Evolutionary conservation across 2,888 invertebrate genomes (phyloP).

Genomic region (Microctonus aethiopoides): DNA sequence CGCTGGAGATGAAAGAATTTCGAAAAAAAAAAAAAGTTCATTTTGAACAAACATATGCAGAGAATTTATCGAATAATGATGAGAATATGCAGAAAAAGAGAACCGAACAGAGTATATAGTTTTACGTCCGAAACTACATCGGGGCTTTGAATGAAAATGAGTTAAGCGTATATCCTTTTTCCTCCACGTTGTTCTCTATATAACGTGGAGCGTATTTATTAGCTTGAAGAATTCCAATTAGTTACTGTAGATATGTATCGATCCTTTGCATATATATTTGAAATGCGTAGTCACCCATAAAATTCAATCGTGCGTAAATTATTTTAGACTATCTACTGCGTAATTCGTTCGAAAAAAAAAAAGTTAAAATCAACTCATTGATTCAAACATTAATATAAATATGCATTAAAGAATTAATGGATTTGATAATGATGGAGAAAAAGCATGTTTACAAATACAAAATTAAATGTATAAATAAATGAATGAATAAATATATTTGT

Average conservation of each 20-base stretch:
- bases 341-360: slow-evolving; percentile 7
- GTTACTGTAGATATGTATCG: slow-evolving; percentile 3
- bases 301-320: slow-evolving; percentile 4
- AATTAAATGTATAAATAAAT: background rate
- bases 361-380: slow-evolving; percentile 4
- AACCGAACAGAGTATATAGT: background rate
- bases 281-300: background rate
- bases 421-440: no score
- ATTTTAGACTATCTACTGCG: background rate
- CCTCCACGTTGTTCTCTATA: background rate
- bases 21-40: background rate
- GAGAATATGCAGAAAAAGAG: background rate
- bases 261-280: slow-evolving; percentile 7
- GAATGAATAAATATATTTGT: background rate
- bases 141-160: slow-evolving; percentile 19
- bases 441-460: background rate
- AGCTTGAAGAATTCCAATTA: slow-evolving; percentile 27
- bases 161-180: background rate
- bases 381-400: background rate
- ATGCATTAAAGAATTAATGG: no score
- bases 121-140: slow-evolving; percentile 7
- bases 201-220: slow-evolving; percentile 5
- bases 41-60: no score
- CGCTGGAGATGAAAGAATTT: no score
- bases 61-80: background rate